Conservation (phyloP, 1,140 invertebrate genomes). For the Notospermus geniculatus region DNA sequence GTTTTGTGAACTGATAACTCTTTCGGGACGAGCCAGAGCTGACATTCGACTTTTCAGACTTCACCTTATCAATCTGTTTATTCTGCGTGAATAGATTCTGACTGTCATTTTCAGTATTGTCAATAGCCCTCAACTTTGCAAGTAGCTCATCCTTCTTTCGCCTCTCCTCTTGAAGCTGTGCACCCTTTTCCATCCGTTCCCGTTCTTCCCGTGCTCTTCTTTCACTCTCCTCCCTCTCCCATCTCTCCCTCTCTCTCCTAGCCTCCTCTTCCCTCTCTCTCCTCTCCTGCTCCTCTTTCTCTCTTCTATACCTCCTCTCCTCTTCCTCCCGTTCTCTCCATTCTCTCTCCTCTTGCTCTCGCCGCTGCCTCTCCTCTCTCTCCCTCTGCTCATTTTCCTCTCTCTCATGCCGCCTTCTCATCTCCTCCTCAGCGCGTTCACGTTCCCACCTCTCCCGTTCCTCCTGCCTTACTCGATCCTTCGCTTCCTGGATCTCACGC, state of each 20-base stretch:
- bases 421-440: slow-evolving; percentile 21
- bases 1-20: slow-evolving; percentile 31
- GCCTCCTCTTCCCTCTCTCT: slow-evolving; percentile 9
- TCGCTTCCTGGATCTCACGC: slow-evolving; percentile 23
- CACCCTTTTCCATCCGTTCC: slow-evolving; percentile 33
- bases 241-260: neutral
- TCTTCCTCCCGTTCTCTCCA: slow-evolving; percentile 15
- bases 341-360: slow-evolving; percentile 16
- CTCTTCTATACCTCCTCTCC: no score
- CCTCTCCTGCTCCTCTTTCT: slow-evolving; percentile 4
- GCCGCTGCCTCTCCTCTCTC: slow-evolving; percentile 19
- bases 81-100: slow-evolving; percentile 15
- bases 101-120: slow-evolving; percentile 20
- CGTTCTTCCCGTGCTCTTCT: slow-evolving; percentile 25
- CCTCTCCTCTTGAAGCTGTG: slow-evolving; percentile 29
- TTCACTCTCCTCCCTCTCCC: slow-evolving; percentile 8
- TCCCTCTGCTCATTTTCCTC: slow-evolving; percentile 20
- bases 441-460: slow-evolving; percentile 22
- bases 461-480: slow-evolving; percentile 17
- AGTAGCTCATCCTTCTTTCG: slow-evolving; percentile 40
- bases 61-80: slow-evolving; percentile 12
- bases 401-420: slow-evolving; percentile 19
- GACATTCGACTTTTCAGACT: slow-evolving; percentile 6
- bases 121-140: slow-evolving; percentile 29
- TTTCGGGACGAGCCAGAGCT: slow-evolving; percentile 6